These are phyloP conservation scores for Sturnus vulgaris DNA, from an alignment of 2,113 vertebrate genomes.

Conservation along the genomic window DNA sequence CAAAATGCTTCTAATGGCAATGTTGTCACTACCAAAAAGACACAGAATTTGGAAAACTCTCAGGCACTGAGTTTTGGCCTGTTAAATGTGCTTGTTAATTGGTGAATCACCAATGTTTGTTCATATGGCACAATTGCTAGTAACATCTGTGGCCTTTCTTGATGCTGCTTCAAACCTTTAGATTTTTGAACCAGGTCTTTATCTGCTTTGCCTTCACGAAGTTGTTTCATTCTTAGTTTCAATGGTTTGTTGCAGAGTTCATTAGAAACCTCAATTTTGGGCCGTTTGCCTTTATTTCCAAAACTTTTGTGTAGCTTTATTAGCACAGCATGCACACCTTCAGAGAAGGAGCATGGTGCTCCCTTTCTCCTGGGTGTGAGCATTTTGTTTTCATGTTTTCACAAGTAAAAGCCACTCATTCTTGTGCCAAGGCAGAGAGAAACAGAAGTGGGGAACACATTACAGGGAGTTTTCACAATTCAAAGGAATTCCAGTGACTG, in stretches of 20 bases:
- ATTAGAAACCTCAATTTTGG: neutral
- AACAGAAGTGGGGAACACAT: neutral
- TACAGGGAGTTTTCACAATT: neutral
- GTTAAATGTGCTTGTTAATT: neutral
- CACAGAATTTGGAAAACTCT: neutral
- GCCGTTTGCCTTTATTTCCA: neutral
- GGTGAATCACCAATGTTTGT: neutral
- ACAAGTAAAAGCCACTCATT: fast-evolving
- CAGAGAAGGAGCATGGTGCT: neutral
- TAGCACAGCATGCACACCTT: neutral
- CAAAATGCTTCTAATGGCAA: neutral
- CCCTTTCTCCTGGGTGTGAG: neutral
- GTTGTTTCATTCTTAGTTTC: neutral
- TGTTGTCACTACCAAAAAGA: neutral
- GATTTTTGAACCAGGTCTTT: neutral
- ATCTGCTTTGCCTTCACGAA: neutral
- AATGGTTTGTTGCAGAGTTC: neutral
- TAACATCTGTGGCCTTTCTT: neutral
- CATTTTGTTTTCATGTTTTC: neutral
- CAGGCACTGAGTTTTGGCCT: neutral
- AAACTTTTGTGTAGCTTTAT: neutral
- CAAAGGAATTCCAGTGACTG: fast-evolving
- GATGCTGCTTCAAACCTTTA: neutral
- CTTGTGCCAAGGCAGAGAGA: neutral
- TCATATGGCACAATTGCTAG: neutral